Evolutionary conservation across 1,140 invertebrate species (phyloP), one percentile per base, ranked within the genome.

Genomic region (Zaprionus ghesquierei): DNA sequence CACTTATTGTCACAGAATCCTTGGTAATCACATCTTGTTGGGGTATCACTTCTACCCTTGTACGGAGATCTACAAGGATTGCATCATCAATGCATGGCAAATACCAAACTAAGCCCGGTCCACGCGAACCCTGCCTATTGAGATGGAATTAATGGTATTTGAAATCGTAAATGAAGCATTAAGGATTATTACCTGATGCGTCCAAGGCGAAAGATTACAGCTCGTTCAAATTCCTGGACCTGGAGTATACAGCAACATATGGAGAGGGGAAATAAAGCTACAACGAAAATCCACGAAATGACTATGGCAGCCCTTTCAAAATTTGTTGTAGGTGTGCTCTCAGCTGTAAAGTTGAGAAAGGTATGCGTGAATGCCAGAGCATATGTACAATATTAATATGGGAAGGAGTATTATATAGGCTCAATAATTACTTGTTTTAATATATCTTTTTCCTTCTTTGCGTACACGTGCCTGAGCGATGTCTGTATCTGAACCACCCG

Each of bases 161-260:
- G 49, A 22, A 35, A 1, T 22, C 27, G n/a, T 27, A 44, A n/a
- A 18, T 49, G 10, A 23, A 49, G 5, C 9, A 18, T n/a, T 12
- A 35, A 33, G 10, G 3, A 18, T 3, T 31, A 9, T 12, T 68
- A 95, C 41, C 96, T 92, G 10, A 98, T 91, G 56, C 97, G 93
- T 6, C 97, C 97, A 13, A 98, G 92, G 29, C 97, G 94, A 85
- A 98, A 97, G 90, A 98, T 97, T 4, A 98, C 96, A 1, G 96
- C 96, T 70, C 97, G 93, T 85, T 97, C 95, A 76, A 96, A 97
- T 89, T 98, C 97, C 2, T 50, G 18, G 1, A 91, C 69, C 0
- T 63, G 35, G 93, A 96, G 96, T 79, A 97, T 95, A 80, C 95
- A 96, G 90, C 96, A 94, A 89, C 95, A 96, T 20, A 97, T 90